Conservation (phyloP, 1,140 invertebrate species). For the Monochamus saltuarius region DNA sequence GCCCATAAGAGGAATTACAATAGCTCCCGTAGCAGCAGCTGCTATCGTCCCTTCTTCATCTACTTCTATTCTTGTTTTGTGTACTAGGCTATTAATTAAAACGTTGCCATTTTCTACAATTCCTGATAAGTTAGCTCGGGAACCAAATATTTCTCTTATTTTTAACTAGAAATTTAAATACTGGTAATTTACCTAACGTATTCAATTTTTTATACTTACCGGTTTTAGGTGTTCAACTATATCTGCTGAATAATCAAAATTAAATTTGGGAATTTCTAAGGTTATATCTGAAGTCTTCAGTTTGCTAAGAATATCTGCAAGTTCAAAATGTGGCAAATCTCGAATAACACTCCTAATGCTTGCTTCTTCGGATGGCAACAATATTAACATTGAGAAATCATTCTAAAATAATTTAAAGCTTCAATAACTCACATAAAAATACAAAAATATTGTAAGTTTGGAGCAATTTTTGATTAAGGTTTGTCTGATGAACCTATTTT, state of each 20-base stretch:
- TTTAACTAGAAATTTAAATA: constrained; percentile 57
- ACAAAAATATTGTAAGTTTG: too few species aligned
- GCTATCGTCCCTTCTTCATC: constrained; percentile 73
- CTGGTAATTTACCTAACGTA: not conserved
- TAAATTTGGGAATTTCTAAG: constrained; percentile 66
- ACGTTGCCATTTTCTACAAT: constrained; percentile 55
- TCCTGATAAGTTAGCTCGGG: constrained; percentile 61
- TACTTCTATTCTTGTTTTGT: constrained; percentile 70
- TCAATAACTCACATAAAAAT: constrained; percentile 19
- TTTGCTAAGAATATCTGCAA: constrained; percentile 54
- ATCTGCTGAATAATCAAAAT: constrained; percentile 60
- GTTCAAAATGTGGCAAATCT: constrained; percentile 59
- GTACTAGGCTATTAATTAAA: constrained; percentile 62
- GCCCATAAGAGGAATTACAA: constrained; percentile 63
- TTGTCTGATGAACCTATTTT: too few species aligned
- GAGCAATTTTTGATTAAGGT: not conserved
- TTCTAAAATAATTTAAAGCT: constrained; percentile 56
- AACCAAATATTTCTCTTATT: constrained; percentile 62
- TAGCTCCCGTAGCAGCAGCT: constrained; percentile 64
- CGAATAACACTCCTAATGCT: constrained; percentile 55
- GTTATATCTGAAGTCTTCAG: constrained; percentile 57
- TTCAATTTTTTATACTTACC: constrained; percentile 53
- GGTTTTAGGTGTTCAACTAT: constrained; percentile 56
- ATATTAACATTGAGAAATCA: constrained; percentile 66
- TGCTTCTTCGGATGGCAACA: constrained; percentile 61